Evolutionary conservation across 2,113 vertebrate species (phyloP), one percentile per base, ranked within the genome.

Genomic region (Atractosteus spatula): DNA sequence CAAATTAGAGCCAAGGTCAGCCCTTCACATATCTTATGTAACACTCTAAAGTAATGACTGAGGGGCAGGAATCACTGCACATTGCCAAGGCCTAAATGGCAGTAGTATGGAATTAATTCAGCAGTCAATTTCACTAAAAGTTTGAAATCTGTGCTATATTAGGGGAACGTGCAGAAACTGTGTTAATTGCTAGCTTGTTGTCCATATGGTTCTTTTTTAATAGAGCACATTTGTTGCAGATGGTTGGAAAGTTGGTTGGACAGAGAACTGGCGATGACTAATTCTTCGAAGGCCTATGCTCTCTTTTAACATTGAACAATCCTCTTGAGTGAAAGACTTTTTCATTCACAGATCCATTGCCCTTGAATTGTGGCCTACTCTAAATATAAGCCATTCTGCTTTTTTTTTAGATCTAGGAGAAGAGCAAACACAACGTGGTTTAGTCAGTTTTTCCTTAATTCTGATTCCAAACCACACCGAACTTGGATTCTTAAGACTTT

Each of bases 151-250:
- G 92, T 83, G 87, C 91, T 91, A 87, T 90, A 91, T 93, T 94
- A 94, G 88, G 92, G 91, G 90, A 87, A 90, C 80, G 81, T 89
- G 87, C 91, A 93, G 93, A 95, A 91, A 89, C 92, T 85, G 88
- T 94, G 94, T 94, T 96, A 96, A 97, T 96, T 95, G 91, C 88
- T 88, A 93, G 91, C 89, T 94, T 94, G 89, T 94, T 94, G 95
- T 95, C 95, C 95, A 97, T 95, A 96, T 96, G 95, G 93, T 96
- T 92, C 90, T 94, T 89, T 93, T 96, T 95, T 96, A 96, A 94
- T 94, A 87, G 93, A 95, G 91, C 90, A 93, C 94, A 95, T 96
- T 96, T 94, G 90, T 92, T 95, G 87, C 95, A 96, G 94, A 97
- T 97, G 95, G 93, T 89, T 92, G 89, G 90, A 94, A 94, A 95